Conservation (phyloP, 2,113 vertebrate genomes). For the Daubentonia madagascariensis region DNA sequence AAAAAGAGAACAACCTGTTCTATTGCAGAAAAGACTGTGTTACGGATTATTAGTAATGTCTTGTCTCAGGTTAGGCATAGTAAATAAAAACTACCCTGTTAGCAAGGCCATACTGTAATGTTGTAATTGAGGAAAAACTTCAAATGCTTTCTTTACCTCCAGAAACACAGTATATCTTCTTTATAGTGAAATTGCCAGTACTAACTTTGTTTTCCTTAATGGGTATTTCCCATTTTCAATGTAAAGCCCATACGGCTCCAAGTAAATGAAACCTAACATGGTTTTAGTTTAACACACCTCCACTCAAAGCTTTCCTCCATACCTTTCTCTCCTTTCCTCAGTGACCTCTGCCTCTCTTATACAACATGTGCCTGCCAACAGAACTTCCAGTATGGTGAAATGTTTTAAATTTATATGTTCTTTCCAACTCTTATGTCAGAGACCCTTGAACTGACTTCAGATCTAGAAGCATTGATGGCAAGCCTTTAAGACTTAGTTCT, state of each 20-base stretch:
- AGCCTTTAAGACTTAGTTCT: constrained; percentile 21
- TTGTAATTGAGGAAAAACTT: background rate
- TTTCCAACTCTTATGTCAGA: constrained; percentile 51
- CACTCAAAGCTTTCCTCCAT: background rate
- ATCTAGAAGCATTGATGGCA: constrained; percentile 39
- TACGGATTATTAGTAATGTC: background rate
- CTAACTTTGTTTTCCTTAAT: constrained; percentile 30
- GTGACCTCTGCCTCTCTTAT: background rate
- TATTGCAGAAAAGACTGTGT: background rate
- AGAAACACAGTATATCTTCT: background rate
- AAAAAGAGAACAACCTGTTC: background rate
- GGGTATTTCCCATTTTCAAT: constrained; percentile 4
- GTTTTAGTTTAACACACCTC: background rate
- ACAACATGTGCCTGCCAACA: constrained; percentile 2
- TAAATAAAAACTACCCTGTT: background rate
- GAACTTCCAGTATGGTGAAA: background rate
- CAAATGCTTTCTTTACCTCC: background rate
- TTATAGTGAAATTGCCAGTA: background rate
- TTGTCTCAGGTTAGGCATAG: background rate
- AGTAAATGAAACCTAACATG: background rate
- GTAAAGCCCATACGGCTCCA: background rate
- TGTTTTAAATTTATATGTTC: constrained; percentile 34
- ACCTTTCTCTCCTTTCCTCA: background rate
- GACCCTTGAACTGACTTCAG: constrained; percentile 26
- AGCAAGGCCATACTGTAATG: background rate